These are phyloP conservation scores for Anoncus sp. DNA, from an alignment of 2,888 invertebrate genomes.

Conservation along the genomic window DNA sequence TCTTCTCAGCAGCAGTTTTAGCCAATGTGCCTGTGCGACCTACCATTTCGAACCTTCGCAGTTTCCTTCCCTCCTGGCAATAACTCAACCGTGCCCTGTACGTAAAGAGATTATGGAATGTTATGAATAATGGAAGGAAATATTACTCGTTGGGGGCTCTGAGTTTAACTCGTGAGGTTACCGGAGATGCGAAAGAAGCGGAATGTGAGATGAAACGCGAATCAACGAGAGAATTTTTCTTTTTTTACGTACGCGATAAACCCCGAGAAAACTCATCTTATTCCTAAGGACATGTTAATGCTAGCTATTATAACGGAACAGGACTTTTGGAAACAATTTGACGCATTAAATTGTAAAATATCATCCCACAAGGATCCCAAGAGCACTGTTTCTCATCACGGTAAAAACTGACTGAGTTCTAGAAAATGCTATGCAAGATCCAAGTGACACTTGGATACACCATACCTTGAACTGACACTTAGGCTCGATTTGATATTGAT, in stretches of 20 bases:
- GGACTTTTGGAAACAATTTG: slow-evolving; percentile 75
- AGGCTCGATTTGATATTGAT: slow-evolving; percentile 17
- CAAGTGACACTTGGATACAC: slow-evolving; percentile 22
- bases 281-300: slow-evolving; percentile 42
- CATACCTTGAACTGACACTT: slow-evolving; percentile 7
- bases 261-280: slow-evolving; percentile 22
- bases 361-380: slow-evolving; percentile 66
- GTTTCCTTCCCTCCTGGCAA: slow-evolving; percentile 63
- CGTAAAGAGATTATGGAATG: slow-evolving; percentile 80
- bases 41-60: slow-evolving; percentile 28
- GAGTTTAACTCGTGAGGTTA: slow-evolving; percentile 51
- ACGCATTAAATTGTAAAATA: slow-evolving; percentile 77
- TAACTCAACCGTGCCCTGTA: slow-evolving; percentile 71
- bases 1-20: slow-evolving; percentile 30
- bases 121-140: slow-evolving; percentile 80
- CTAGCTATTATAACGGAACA: slow-evolving; percentile 17
- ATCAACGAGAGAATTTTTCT: slow-evolving; percentile 12
- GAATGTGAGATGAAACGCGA: slow-evolving; percentile 45
- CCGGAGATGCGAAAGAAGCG: slow-evolving; percentile 32
- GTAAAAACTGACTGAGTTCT: slow-evolving; percentile 26
- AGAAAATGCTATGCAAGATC: neutral
- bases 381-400: slow-evolving; percentile 61
- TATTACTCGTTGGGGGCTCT: slow-evolving; percentile 70
- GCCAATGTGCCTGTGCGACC: slow-evolving; percentile 38
- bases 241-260: slow-evolving; percentile 16